These are phyloP conservation scores for Barbus barbus DNA, from an alignment of 2,113 vertebrate genomes.

Conservation along the genomic window DNA sequence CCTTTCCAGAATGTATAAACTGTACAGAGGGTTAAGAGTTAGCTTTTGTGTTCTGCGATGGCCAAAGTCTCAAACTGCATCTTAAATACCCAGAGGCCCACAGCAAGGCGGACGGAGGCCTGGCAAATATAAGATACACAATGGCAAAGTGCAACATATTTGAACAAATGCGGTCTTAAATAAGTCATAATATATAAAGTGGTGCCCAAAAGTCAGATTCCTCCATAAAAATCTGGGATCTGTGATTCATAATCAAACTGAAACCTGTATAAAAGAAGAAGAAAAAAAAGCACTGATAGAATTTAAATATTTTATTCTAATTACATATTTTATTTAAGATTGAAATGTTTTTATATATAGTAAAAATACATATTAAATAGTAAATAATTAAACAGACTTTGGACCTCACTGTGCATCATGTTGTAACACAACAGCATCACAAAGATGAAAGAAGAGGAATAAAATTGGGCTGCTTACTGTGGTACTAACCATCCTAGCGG, in stretches of 20 bases:
- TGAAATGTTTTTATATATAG: too few relatives aligned
- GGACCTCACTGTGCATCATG: not conserved
- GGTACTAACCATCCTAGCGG: conserved; percentile 99
- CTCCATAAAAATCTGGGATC: not conserved
- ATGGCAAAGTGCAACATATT: not conserved
- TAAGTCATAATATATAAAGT: not conserved
- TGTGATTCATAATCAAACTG: not conserved
- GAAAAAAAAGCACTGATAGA: too few relatives aligned
- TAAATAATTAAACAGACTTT: too few relatives aligned
- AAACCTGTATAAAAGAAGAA: too few relatives aligned
- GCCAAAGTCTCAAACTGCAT: conserved; percentile 18
- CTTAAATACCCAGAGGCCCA: conserved; percentile 4
- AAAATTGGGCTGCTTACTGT: conserved; percentile 96
- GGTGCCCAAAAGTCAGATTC: not conserved
- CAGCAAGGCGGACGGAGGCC: not conserved
- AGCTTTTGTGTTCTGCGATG: not conserved
- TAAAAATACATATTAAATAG: too few relatives aligned
- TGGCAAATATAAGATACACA: conserved; percentile 20
- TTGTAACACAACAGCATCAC: conserved; percentile 3
- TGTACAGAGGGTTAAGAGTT: conserved; percentile 33
- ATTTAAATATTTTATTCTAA: too few relatives aligned
- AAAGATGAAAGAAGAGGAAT: conserved; percentile 70
- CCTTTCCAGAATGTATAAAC: conserved; percentile 49
- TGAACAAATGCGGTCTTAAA: conserved; percentile 20
- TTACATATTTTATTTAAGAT: too few relatives aligned